phyloP scores from a whole-genome alignment of 2,888 invertebrate species.

The Ecdyonurus torrentis region DNA sequence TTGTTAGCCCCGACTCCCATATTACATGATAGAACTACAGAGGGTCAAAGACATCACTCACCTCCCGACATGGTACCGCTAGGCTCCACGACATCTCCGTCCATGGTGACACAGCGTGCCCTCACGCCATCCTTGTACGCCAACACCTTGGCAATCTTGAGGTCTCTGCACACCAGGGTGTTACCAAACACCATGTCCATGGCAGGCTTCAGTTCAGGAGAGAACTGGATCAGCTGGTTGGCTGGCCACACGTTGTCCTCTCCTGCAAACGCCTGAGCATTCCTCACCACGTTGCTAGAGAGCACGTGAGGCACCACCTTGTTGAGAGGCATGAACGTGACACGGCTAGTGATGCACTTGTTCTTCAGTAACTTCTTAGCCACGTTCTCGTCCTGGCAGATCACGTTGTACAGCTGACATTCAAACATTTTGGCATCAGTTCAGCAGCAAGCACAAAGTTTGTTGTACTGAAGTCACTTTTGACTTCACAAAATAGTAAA shows the following conservation, averaged over 20 bases:
- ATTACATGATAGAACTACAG: no score
- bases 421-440: no score
- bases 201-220: slow-evolving; percentile 45
- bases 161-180: slow-evolving; percentile 66
- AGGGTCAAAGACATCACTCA: no score
- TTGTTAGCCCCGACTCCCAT: no score
- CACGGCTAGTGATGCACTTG: slow-evolving; percentile 61
- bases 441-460: no score
- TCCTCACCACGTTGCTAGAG: slow-evolving; percentile 35
- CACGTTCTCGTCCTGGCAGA: slow-evolving; percentile 73
- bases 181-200: slow-evolving; percentile 81
- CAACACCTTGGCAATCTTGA: slow-evolving; percentile 63
- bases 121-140: slow-evolving; percentile 54
- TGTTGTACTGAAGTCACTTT: no score
- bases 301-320: slow-evolving; percentile 55
- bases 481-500: no score
- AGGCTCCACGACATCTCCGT: slow-evolving; percentile 86
- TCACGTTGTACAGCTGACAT: slow-evolving; percentile 72
- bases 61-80: slow-evolving; percentile 70
- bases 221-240: slow-evolving; percentile 57
- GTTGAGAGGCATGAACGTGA: slow-evolving; percentile 83
- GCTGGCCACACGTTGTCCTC: slow-evolving; percentile 67
- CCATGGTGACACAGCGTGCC: slow-evolving; percentile 64
- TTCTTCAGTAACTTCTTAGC: slow-evolving; percentile 69
- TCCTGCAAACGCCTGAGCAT: slow-evolving; percentile 61